A percentile compares a stretch with the other conserved stretches of the same genome.
Conservation (phyloP, 2,888 invertebrate genomes). For the Timema cristinae region DNA sequence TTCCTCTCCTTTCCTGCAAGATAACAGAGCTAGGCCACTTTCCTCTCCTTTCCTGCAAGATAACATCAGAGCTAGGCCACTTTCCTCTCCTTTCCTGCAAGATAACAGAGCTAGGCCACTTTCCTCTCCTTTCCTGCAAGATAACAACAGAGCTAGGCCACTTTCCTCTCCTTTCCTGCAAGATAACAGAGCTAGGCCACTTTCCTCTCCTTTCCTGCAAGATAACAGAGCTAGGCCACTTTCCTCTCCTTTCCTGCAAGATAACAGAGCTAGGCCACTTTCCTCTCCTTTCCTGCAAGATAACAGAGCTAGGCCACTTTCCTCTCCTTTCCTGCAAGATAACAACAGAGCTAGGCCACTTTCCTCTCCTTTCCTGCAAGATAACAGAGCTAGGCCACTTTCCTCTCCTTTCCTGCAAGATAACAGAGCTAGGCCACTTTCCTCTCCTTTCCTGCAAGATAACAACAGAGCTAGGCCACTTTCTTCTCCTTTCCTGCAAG, state of each 20-base stretch:
- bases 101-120: too few species aligned
- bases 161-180: slow-evolving; percentile 65
- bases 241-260: slow-evolving; percentile 66
- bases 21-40: too few species aligned
- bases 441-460: slow-evolving; percentile 66
- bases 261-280: too few species aligned
- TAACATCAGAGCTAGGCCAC: too few species aligned
- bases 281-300: slow-evolving; percentile 66
- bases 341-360: too few species aligned
- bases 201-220: slow-evolving; percentile 66
- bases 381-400: too few species aligned
- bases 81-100: slow-evolving; percentile 66
- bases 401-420: slow-evolving; percentile 66
- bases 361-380: slow-evolving; percentile 66
- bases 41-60: slow-evolving; percentile 66
- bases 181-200: slow-evolving; percentile 25
- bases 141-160: too few species aligned
- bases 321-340: slow-evolving; percentile 66
- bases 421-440: too few species aligned
- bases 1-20: slow-evolving; percentile 66
- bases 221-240: too few species aligned
- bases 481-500: slow-evolving; percentile 66
- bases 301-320: too few species aligned
- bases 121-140: slow-evolving; percentile 66
- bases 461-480: too few species aligned